Conservation (phyloP, 2,888 invertebrate species). For the Megamerina dolium region DNA sequence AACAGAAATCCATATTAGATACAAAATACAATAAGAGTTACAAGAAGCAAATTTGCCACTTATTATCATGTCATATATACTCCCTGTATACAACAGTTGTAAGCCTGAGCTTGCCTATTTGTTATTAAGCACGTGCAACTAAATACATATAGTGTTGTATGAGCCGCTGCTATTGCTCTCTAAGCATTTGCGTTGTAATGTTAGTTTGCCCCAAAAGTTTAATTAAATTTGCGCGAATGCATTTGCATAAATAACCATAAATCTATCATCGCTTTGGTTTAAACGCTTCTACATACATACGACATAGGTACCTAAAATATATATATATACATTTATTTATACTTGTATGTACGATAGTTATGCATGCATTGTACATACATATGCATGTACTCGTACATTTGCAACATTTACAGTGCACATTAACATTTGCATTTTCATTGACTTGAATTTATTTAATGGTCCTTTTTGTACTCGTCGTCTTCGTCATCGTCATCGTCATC, state of each 20-base stretch:
- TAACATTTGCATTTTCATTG: background rate
- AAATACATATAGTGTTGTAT: background rate
- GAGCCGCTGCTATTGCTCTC: background rate
- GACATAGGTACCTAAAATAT: no score
- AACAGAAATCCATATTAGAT: no score
- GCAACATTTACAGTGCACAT: background rate
- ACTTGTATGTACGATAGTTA: no score
- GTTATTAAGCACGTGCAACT: background rate
- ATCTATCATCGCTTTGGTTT: constrained; percentile 20
- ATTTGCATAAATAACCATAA: constrained; percentile 20
- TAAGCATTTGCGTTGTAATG: background rate
- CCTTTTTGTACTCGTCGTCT: background rate
- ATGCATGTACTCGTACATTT: background rate
- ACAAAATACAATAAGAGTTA: background rate
- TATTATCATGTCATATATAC: no score
- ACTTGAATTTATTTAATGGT: constrained; percentile 10
- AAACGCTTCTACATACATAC: no score
- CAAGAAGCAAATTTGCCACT: no score
- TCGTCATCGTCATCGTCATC: no score
- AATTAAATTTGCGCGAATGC: constrained; percentile 18
- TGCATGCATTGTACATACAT: background rate
- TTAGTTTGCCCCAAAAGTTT: constrained; percentile 7
- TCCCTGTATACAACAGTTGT: no score
- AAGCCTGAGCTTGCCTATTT: no score
- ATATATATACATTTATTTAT: no score